Percentiles rank a stretch among this genome's conserved stretches.
These are phyloP conservation scores for Agapornis canus DNA, from an alignment of 2,797 vertebrate species.

Conservation along the genomic window DNA sequence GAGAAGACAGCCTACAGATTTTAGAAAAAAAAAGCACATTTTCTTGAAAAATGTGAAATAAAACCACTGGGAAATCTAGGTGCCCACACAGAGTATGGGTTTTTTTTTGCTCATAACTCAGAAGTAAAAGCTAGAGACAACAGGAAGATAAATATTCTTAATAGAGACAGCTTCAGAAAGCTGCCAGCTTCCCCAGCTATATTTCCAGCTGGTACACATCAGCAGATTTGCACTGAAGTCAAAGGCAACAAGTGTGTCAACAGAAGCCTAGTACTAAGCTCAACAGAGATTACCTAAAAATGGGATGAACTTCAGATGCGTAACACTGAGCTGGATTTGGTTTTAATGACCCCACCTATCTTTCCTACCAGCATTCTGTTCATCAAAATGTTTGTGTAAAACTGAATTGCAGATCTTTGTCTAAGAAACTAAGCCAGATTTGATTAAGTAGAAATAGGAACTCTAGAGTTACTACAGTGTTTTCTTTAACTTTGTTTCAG, in stretches of 20 bases:
- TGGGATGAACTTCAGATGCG: background rate
- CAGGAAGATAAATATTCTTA: background rate
- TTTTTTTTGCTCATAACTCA: background rate
- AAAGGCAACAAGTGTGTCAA: background rate
- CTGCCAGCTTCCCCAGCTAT: background rate
- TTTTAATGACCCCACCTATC: background rate
- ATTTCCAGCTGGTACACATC: background rate
- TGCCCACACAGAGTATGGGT: background rate
- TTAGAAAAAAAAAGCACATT: fast-evolving
- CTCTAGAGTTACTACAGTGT: background rate
- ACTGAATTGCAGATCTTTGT: background rate
- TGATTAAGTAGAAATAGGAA: background rate
- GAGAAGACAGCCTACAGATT: background rate
- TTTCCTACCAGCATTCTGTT: background rate
- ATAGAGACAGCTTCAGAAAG: background rate
- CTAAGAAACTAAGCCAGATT: background rate
- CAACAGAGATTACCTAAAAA: background rate
- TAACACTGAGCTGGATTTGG: background rate
- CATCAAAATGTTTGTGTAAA: background rate
- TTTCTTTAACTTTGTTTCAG: background rate
- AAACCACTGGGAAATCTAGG: background rate
- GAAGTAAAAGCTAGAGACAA: background rate
- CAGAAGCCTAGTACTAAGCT: background rate
- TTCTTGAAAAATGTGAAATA: background rate
- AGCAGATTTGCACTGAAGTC: background rate